These are phyloP conservation scores for Troides oblongomaculatus DNA, from an alignment of 2,888 invertebrate genomes.

Conservation along the genomic window DNA sequence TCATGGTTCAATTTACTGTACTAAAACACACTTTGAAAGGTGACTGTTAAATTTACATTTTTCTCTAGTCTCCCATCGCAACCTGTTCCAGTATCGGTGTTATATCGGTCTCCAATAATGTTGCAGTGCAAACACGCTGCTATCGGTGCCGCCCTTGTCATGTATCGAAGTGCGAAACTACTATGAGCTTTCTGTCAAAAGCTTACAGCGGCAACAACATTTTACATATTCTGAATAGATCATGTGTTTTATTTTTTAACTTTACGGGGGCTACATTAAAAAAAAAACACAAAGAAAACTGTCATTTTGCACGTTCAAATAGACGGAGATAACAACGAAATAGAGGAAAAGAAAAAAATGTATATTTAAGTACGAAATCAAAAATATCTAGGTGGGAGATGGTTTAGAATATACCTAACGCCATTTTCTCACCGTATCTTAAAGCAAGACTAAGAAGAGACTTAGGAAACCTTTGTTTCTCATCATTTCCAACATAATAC, in stretches of 20 bases:
- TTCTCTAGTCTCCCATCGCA: background rate
- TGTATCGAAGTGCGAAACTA: slow-evolving; percentile 24
- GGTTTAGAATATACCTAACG: too few relatives aligned
- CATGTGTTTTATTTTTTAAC: background rate
- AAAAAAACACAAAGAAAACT: too few relatives aligned
- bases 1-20: too few relatives aligned
- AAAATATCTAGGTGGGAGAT: too few relatives aligned
- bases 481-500: too few relatives aligned
- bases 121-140: slow-evolving; percentile 13
- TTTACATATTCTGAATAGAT: background rate
- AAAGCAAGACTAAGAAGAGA: too few relatives aligned
- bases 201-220: slow-evolving; percentile 2
- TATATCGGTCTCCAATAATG: slow-evolving; percentile 15
- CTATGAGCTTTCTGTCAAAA: slow-evolving; percentile 17
- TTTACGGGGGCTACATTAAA: background rate
- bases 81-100: background rate
- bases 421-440: too few relatives aligned
- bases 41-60: background rate
- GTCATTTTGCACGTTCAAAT: too few relatives aligned
- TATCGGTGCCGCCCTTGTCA: slow-evolving; percentile 23
- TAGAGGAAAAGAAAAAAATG: too few relatives aligned
- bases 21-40: background rate
- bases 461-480: too few relatives aligned
- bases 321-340: too few relatives aligned
- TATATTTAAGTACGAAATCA: too few relatives aligned